Evolutionary conservation across 2,113 vertebrate species (phyloP).

Genomic region (Indicator indicator): DNA sequence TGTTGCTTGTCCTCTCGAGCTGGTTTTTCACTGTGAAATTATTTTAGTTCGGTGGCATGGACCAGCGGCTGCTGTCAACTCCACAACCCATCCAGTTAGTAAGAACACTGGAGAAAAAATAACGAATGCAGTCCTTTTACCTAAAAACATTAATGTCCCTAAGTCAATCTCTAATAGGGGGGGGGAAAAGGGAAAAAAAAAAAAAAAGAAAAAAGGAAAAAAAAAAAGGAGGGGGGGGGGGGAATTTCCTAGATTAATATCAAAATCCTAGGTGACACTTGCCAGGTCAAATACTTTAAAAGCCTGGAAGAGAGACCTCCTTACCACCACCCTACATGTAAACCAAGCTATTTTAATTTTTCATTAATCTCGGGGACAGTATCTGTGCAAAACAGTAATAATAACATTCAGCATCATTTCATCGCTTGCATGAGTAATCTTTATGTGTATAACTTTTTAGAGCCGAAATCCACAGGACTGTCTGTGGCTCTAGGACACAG

Average conservation of each 20-base stretch:
- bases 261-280: constrained; percentile 44
- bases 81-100: constrained; percentile 51
- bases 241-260: constrained; percentile 5
- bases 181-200: too few species aligned
- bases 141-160: constrained; percentile 43
- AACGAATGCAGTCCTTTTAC: constrained; percentile 35
- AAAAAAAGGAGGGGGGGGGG: too few species aligned
- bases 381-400: background rate
- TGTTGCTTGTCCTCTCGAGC: constrained; percentile 65
- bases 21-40: constrained; percentile 66
- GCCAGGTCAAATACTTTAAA: constrained; percentile 51
- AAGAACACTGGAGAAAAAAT: background rate
- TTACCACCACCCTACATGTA: background rate
- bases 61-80: constrained; percentile 73
- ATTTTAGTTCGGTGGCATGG: constrained; percentile 66
- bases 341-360: constrained; percentile 28
- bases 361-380: background rate
- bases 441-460: background rate
- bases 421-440: background rate
- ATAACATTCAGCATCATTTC: background rate
- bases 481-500: background rate
- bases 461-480: background rate
- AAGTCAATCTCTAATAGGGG: background rate
- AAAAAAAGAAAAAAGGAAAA: too few species aligned
- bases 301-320: background rate